Evolutionary conservation across 2,113 vertebrate genomes (phyloP).

Genomic region (Oncorhynchus masou): DNA sequence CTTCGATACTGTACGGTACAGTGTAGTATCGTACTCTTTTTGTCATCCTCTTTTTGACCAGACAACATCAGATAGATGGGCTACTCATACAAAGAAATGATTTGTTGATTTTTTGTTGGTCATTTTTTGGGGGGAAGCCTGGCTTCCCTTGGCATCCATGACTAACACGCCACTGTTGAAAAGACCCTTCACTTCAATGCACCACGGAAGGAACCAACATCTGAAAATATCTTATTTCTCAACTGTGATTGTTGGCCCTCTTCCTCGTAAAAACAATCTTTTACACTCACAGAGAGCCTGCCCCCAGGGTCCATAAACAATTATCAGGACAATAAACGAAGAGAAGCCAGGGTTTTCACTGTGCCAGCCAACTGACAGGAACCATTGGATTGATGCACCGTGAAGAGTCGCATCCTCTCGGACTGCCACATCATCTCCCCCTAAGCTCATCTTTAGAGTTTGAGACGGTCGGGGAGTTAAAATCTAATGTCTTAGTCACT

Average conservation of each 20-base stretch:
- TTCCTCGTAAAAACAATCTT: slow-evolving; percentile 31
- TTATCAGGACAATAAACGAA: slow-evolving; percentile 27
- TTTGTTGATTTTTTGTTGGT: no score
- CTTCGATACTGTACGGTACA: no score
- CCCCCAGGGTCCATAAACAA: slow-evolving; percentile 35
- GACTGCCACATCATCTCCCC: slow-evolving; percentile 12
- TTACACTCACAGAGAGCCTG: slow-evolving; percentile 20
- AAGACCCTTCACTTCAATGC: no score
- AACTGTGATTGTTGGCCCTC: neutral
- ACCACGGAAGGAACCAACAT: no score
- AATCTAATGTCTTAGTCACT: neutral
- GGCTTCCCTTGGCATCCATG: no score
- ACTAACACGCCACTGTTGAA: no score
- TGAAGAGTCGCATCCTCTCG: slow-evolving; percentile 10
- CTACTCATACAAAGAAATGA: no score
- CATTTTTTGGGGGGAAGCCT: no score
- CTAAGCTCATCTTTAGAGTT: slow-evolving; percentile 15
- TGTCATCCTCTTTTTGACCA: no score
- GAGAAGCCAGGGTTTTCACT: slow-evolving; percentile 16
- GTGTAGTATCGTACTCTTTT: no score
- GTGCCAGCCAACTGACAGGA: slow-evolving; percentile 28
- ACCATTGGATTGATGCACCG: slow-evolving; percentile 39
- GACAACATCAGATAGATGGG: no score
- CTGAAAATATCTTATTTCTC: no score
- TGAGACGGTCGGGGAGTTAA: neutral